Evolutionary conservation across 23 tunicate species (phyloP), one percentile per base, ranked within the genome.

Genomic region (Ciona savignyi): DNA sequence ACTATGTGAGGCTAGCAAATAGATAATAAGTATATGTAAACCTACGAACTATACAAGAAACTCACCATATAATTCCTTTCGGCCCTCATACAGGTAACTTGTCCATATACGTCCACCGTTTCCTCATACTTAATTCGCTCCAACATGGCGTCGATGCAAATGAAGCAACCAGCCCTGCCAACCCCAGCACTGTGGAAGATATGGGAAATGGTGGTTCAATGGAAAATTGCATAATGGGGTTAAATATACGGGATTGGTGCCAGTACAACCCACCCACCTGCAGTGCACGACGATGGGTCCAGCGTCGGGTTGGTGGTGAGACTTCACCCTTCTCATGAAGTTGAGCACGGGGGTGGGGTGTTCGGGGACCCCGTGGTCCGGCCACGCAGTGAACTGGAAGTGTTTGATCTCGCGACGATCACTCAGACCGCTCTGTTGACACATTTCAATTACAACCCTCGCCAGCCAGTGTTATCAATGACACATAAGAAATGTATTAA

Each of bases 331-430:
- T 77, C 84, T 77, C 88, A 95, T 80, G 65, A 95, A 88, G 62
- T 83, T 78, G 49, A 95, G 80, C 25, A 95, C 95, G 21, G 96
- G 96, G 1, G 99, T 90, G 20, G 99, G 84, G 63, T 88, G 95
- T 68, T 95, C 99, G 22, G 99, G 99, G 0, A 89, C 99, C 25
- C 93, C 99, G 76, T 90, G 95, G 68, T 95, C 99, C 11, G 99
- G 99, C 99, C 99, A 95, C 51, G 96, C 96, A n/a, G 90, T 90
- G 70, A 77, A 95, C 62, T 88, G 93, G 65, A 83, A 83, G 35
- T 95, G 99, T 34, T 85, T 86, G 20, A 95, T 79, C 31, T 95
- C 99, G 0, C 99, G 92, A 0, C 83, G 90, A 26, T 94, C 95
- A 60, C 49, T 84, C 69, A n/a, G 24, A 0, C 89, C 89, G 56